Evolutionary conservation across 1,140 invertebrate species (phyloP).

Genomic region (Laodelphax striatellus): DNA sequence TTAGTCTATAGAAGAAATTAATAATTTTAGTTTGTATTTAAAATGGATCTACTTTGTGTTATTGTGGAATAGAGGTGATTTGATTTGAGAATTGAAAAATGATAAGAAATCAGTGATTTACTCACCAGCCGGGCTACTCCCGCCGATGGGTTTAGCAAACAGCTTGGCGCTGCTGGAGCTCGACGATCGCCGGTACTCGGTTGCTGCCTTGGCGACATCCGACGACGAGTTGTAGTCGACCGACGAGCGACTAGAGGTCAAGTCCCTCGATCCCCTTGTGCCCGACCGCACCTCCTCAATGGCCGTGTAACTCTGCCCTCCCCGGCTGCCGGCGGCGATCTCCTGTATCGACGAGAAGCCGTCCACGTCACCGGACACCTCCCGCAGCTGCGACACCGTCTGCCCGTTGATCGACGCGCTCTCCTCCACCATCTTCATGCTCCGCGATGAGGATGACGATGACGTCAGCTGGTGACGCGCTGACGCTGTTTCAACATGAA

Average conservation of each 20-base stretch:
- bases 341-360: slow-evolving; percentile 7
- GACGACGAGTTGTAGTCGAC: too few relatives aligned
- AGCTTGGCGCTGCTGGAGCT: too few relatives aligned
- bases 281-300: background rate
- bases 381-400: slow-evolving; percentile 8
- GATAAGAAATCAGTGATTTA: too few relatives aligned
- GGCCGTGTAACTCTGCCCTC: background rate
- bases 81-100: too few relatives aligned
- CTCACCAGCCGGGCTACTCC: too few relatives aligned
- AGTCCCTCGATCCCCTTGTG: background rate
- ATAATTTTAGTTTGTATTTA: too few relatives aligned
- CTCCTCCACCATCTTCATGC: slow-evolving; percentile 13
- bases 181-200: too few relatives aligned
- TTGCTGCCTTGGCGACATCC: too few relatives aligned
- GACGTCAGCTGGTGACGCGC: slow-evolving; percentile 2
- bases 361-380: slow-evolving; percentile 8
- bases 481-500: slow-evolving; percentile 15
- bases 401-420: slow-evolving; percentile 12
- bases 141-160: too few relatives aligned
- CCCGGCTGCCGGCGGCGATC: slow-evolving; percentile 5
- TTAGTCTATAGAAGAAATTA: too few relatives aligned
- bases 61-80: too few relatives aligned
- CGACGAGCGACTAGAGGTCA: background rate
- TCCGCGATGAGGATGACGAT: slow-evolving; percentile 7
- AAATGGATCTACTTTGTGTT: too few relatives aligned